A percentile compares a stretch with the other conserved stretches of the same genome.
These are phyloP conservation scores for Luffia ferchaultella DNA, from an alignment of 2,888 invertebrate genomes.

Conservation along the genomic window DNA sequence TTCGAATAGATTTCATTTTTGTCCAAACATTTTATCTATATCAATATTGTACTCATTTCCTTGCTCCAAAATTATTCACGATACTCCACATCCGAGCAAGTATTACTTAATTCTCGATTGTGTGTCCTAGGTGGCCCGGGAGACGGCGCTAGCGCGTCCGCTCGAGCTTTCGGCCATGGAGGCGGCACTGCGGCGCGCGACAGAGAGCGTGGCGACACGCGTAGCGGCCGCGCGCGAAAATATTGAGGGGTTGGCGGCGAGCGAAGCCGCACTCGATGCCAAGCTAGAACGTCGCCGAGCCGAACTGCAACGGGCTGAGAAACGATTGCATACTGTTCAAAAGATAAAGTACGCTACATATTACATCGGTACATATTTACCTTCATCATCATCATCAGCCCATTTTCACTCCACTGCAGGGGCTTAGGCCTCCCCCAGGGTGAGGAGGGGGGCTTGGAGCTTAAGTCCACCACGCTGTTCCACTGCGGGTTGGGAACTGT, in stretches of 20 bases:
- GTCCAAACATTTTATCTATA: no score
- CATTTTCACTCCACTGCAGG: no score
- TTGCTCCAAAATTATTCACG: background rate
- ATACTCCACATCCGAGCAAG: background rate
- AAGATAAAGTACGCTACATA: slow-evolving; percentile 79
- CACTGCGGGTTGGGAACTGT: no score
- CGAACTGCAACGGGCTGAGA: slow-evolving; percentile 92
- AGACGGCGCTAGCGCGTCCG: slow-evolving; percentile 81
- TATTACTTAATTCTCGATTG: background rate
- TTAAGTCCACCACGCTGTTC: no score
- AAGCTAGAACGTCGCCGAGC: slow-evolving; percentile 91
- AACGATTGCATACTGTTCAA: slow-evolving; percentile 90
- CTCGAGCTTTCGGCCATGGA: slow-evolving; percentile 88
- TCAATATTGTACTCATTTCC: no score
- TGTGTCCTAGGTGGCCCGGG: slow-evolving; percentile 54
- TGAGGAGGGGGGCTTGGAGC: no score
- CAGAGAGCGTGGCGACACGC: slow-evolving; percentile 73
- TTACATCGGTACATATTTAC: background rate
- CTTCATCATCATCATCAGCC: no score
- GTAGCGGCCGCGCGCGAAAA: slow-evolving; percentile 77
- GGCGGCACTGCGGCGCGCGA: slow-evolving; percentile 76
- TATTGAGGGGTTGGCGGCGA: slow-evolving; percentile 86
- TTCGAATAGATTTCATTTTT: no score
- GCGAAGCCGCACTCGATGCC: slow-evolving; percentile 87
- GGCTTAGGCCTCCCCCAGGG: no score